Conservation (phyloP, 1,140 invertebrate species). For the Achroia grisella region DNA sequence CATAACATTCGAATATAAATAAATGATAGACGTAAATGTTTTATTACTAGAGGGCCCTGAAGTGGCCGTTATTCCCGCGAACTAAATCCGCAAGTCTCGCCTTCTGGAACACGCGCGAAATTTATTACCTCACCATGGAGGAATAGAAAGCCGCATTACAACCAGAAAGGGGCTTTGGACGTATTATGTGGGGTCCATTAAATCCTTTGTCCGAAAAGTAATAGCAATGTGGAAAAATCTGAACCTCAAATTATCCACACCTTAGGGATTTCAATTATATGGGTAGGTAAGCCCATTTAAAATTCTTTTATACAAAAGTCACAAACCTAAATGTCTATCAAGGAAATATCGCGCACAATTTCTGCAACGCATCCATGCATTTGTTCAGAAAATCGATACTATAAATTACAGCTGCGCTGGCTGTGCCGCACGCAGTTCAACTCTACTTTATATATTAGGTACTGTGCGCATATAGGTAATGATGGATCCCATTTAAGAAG, state of each 20-base stretch:
- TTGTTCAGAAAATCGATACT: conserved; percentile 30
- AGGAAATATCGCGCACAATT: too few species aligned
- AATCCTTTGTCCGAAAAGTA: conserved; percentile 16
- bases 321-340: too few species aligned
- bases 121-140: conserved; percentile 16
- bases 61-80: conserved; percentile 12
- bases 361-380: conserved; percentile 6
- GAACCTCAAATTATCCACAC: not conserved
- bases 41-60: conserved; percentile 21
- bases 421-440: too few species aligned
- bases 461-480: conserved; percentile 7
- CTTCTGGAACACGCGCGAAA: conserved; percentile 12
- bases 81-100: conserved; percentile 20
- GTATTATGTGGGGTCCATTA: conserved; percentile 21
- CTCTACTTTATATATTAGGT: too few species aligned
- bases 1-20: conserved; percentile 38
- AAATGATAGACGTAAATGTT: conserved; percentile 36
- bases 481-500: not conserved
- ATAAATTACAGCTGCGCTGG: too few species aligned
- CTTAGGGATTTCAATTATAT: not conserved
- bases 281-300: not conserved
- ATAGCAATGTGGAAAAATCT: not conserved
- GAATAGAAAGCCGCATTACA: conserved; percentile 18
- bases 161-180: conserved; percentile 15
- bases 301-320: not conserved